These are phyloP conservation scores for Netelia inedita DNA, from an alignment of 2,888 invertebrate species.

Conservation along the genomic window DNA sequence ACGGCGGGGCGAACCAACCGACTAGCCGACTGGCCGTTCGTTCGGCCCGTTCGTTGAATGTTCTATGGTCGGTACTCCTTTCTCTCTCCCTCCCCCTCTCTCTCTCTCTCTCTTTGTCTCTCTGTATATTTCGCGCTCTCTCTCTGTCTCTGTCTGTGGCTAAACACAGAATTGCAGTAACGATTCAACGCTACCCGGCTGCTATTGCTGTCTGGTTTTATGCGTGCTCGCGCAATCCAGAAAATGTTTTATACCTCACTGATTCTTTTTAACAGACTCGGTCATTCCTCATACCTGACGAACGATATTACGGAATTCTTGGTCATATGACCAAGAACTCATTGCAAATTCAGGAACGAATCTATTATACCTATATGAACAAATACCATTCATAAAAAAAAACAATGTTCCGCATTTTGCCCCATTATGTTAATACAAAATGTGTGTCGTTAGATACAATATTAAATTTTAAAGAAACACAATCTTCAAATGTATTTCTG, in stretches of 20 bases:
- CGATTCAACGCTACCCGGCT: conserved; percentile 51
- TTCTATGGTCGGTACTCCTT: conserved; percentile 40
- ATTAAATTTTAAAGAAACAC: no score
- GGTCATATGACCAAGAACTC: not conserved
- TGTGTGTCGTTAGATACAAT: no score
- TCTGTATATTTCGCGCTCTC: no score
- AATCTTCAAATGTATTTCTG: no score
- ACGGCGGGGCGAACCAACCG: conserved; percentile 42
- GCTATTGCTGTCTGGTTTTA: conserved; percentile 37
- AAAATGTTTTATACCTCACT: conserved; percentile 32
- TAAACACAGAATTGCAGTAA: conserved; percentile 62
- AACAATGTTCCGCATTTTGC: no score
- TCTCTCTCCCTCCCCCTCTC: not conserved
- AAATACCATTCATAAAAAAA: no score
- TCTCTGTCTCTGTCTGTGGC: conserved; percentile 12
- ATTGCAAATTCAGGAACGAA: not conserved
- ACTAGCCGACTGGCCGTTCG: conserved; percentile 39
- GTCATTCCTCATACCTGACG: not conserved
- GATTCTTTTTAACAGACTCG: conserved; percentile 10
- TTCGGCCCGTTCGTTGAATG: conserved; percentile 33
- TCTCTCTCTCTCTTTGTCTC: not conserved
- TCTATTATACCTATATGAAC: no score
- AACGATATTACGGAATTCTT: not conserved
- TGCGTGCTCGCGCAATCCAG: conserved; percentile 31
- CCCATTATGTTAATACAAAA: no score